Percentiles rank a stretch among this genome's conserved stretches.
These are phyloP conservation scores for Selenia dentaria DNA, from an alignment of 2,888 invertebrate species.

Conservation along the genomic window DNA sequence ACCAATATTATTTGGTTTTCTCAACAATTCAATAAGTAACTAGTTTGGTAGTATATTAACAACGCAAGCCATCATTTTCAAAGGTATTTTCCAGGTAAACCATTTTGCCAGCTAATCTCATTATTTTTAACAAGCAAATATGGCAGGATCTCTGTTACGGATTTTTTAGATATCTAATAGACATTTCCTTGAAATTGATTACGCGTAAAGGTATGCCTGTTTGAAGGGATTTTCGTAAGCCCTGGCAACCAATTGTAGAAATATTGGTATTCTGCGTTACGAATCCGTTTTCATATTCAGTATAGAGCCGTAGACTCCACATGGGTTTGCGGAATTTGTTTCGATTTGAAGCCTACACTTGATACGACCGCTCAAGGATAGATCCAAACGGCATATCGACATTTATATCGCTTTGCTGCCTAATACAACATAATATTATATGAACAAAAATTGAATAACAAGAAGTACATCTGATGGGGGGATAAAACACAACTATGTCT, in stretches of 20 bases:
- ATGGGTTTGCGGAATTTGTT: conserved; percentile 17
- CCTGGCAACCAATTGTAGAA: conserved; percentile 17
- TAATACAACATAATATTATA: no score
- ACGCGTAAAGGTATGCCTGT: conserved; percentile 15
- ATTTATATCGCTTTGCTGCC: no score
- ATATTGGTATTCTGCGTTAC: no score
- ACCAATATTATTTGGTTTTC: no score
- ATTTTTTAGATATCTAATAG: conserved; percentile 7
- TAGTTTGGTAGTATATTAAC: no score
- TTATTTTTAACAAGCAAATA: conserved; percentile 11
- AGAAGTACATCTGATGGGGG: no score
- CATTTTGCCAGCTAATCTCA: neutral
- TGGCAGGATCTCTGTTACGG: neutral
- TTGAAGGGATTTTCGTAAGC: conserved; percentile 19
- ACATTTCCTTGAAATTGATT: conserved; percentile 15
- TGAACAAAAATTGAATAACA: no score
- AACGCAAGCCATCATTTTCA: no score
- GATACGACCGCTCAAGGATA: conserved; percentile 1
- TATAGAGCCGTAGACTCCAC: conserved; percentile 11
- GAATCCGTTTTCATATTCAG: conserved; percentile 21
- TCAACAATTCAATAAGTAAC: no score
- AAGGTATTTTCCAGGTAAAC: neutral
- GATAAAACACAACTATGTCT: no score
- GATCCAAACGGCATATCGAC: neutral
- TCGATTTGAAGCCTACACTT: conserved; percentile 9